phyloP scores from a whole-genome alignment of 2,113 vertebrate genomes.

The Microtus montanus region DNA sequence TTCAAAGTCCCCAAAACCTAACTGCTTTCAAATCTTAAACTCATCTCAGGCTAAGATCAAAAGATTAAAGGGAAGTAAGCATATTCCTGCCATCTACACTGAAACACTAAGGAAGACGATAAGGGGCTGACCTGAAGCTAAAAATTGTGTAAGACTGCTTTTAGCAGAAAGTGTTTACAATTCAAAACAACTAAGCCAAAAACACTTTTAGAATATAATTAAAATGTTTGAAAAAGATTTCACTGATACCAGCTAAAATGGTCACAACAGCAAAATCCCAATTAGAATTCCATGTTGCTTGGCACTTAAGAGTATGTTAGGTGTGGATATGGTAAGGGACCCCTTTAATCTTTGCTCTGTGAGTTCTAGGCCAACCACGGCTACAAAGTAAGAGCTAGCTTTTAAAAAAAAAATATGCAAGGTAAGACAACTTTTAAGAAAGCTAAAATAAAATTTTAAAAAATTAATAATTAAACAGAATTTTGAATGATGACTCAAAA shows the following conservation, averaged over 20 bases:
- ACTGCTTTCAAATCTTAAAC: neutral
- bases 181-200: neutral
- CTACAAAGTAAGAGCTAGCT: neutral
- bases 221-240: neutral
- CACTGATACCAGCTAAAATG: conserved; percentile 12
- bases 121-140: neutral
- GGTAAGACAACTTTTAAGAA: neutral
- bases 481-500: neutral
- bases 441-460: conserved; percentile 9
- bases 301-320: neutral
- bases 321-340: neutral
- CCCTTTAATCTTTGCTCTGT: neutral
- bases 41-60: neutral
- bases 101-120: neutral
- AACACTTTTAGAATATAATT: conserved; percentile 27
- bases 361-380: neutral
- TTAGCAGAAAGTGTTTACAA: conserved; percentile 35
- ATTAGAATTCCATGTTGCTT: neutral
- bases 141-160: neutral
- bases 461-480: neutral
- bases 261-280: conserved; percentile 24
- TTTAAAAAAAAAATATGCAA: neutral
- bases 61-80: neutral
- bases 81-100: conserved; percentile 7
- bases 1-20: neutral